A percentile compares a stretch with the other conserved stretches of the same genome.
phyloP scores from a whole-genome alignment of 2,113 vertebrate genomes.

The Alosa alosa region DNA sequence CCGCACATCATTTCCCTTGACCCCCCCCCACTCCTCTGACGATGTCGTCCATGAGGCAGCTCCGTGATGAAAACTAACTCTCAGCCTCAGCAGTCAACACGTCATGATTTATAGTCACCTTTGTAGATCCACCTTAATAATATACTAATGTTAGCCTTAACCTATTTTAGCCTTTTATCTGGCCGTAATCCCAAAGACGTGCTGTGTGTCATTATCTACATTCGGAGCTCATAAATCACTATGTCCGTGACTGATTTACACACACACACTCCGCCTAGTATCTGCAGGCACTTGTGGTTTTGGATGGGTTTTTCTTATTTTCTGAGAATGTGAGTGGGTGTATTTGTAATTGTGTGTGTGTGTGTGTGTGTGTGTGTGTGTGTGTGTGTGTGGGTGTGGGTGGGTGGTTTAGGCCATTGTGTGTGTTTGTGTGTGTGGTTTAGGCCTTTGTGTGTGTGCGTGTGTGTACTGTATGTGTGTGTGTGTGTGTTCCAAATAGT shows the following conservation, averaged over 20 bases:
- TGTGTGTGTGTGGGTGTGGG: background rate
- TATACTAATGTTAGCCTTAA: background rate
- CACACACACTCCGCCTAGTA: background rate
- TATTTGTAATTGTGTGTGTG: background rate
- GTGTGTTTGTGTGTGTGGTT: background rate
- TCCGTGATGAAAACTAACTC: background rate
- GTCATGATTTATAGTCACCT: background rate
- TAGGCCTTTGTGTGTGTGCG: background rate
- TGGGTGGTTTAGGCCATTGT: background rate
- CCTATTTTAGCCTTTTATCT: background rate
- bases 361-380: background rate
- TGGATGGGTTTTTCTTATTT: background rate
- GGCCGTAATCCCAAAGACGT: background rate
- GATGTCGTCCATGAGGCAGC: background rate
- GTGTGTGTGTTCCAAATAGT: background rate
- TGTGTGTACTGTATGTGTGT: background rate
- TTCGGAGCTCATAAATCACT: background rate
- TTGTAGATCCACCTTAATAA: background rate
- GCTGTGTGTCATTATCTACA: background rate
- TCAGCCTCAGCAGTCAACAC: background rate
- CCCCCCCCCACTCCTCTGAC: no score
- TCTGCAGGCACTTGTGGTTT: background rate
- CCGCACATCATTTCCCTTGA: background rate
- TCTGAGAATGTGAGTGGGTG: background rate
- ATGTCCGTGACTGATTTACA: background rate